A percentile compares a stretch with the other conserved stretches of the same genome.
These are phyloP conservation scores for Acronicta aceris DNA, from an alignment of 2,888 invertebrate species.

Conservation along the genomic window DNA sequence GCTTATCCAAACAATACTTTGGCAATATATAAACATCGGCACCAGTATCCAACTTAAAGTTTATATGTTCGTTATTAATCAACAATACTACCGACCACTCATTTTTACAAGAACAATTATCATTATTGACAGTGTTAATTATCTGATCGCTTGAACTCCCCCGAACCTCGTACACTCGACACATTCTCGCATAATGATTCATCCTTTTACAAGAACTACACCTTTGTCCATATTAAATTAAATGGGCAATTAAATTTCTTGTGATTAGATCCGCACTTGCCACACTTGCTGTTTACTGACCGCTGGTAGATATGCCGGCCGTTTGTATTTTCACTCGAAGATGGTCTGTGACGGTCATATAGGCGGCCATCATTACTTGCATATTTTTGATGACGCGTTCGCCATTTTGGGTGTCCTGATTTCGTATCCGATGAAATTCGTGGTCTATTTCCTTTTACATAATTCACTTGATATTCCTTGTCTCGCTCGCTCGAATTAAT, in stretches of 20 bases:
- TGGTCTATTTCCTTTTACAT: too few relatives aligned
- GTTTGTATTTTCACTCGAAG: too few relatives aligned
- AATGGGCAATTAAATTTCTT: slow-evolving; percentile 36
- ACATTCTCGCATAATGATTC: slow-evolving; percentile 46
- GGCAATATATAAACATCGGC: slow-evolving; percentile 51
- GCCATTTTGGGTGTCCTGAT: neutral
- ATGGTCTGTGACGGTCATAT: too few relatives aligned
- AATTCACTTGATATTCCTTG: neutral
- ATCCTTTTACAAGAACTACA: slow-evolving; percentile 29
- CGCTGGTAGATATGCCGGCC: too few relatives aligned
- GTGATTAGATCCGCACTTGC: slow-evolving; percentile 32
- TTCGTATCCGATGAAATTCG: neutral
- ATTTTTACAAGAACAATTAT: slow-evolving; percentile 6
- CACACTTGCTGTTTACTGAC: too few relatives aligned
- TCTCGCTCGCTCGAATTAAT: too few relatives aligned
- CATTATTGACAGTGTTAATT: slow-evolving; percentile 10
- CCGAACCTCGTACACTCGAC: slow-evolving; percentile 21
- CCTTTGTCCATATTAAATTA: slow-evolving; percentile 29
- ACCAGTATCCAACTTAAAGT: slow-evolving; percentile 51
- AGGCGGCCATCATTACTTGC: too few relatives aligned
- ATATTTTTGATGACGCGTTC: neutral
- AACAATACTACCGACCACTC: slow-evolving; percentile 35
- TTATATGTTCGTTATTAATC: slow-evolving; percentile 27
- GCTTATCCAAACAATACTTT: slow-evolving; percentile 6
- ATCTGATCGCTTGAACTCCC: slow-evolving; percentile 44